These are phyloP conservation scores for Ivindomyrus marchei DNA, from an alignment of 2,113 vertebrate genomes.

Conservation along the genomic window DNA sequence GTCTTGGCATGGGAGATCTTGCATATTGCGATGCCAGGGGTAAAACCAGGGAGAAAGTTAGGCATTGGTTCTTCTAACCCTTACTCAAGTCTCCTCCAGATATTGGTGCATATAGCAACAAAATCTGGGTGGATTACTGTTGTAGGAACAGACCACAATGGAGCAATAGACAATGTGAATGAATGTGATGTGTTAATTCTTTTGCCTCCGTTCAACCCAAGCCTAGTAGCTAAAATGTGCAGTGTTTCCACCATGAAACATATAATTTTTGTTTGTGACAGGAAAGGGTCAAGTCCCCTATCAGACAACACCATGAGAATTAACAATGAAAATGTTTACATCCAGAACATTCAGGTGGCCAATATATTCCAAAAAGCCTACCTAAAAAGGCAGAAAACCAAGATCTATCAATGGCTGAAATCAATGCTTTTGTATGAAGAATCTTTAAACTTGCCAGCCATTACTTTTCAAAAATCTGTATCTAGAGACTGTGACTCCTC, in stretches of 20 bases:
- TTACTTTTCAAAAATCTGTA: conserved; percentile 34
- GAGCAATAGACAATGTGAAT: conserved; percentile 31
- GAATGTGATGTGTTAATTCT: conserved; percentile 56
- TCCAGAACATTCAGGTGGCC: conserved; percentile 53
- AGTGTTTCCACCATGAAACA: conserved; percentile 44
- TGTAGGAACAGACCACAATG: conserved; percentile 30
- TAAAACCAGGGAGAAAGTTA: conserved; percentile 51
- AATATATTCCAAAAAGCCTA: conserved; percentile 61
- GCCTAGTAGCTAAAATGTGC: conserved; percentile 35
- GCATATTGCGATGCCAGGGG: conserved; percentile 39
- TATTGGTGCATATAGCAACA: conserved; percentile 60
- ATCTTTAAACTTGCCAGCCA: conserved; percentile 44
- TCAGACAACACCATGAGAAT: conserved; percentile 31
- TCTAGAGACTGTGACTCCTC: conserved; percentile 9
- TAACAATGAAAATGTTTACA: conserved; percentile 46
- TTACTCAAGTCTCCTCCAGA: conserved; percentile 56
- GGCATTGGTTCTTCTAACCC: conserved; percentile 58
- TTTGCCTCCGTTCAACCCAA: conserved; percentile 55
- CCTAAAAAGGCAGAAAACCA: conserved; percentile 50
- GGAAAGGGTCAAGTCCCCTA: conserved; percentile 30
- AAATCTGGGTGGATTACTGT: conserved; percentile 65
- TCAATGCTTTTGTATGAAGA: conserved; percentile 49
- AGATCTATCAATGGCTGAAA: conserved; percentile 56
- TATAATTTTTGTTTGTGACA: conserved; percentile 58
- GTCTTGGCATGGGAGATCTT: conserved; percentile 70